Evolutionary conservation across 2,797 vertebrate genomes (phyloP).

Genomic region (Acomys russatus): DNA sequence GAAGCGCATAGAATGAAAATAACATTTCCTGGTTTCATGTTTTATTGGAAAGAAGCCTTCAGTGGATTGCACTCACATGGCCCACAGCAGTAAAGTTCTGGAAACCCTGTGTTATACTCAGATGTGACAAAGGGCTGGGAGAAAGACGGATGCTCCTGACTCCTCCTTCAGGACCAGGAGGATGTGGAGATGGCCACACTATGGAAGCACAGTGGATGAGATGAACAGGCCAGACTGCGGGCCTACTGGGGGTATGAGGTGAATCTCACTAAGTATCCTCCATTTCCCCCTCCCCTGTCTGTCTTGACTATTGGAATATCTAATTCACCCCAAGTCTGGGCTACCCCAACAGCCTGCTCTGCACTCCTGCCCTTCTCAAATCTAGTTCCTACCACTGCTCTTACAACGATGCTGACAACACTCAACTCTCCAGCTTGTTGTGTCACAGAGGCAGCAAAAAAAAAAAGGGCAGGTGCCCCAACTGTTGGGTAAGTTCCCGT

Average conservation of each 20-base stretch:
- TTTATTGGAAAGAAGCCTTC: slow-evolving; percentile 85
- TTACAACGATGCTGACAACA: not conserved
- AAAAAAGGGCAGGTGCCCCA: not conserved
- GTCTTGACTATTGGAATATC: not conserved
- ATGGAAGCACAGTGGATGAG: not conserved
- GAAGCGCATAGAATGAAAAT: slow-evolving; percentile 77
- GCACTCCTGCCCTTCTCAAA: not conserved
- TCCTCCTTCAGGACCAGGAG: not conserved
- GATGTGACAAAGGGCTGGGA: slow-evolving; percentile 28
- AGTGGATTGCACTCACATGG: slow-evolving; percentile 86
- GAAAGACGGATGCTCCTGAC: not conserved
- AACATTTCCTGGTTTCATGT: slow-evolving; percentile 86
- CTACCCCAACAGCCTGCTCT: not conserved
- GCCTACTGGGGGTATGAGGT: not conserved
- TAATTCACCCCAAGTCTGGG: not conserved
- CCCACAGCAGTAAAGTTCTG: slow-evolving; percentile 64
- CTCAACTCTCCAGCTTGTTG: not conserved
- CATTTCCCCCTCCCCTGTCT: not conserved
- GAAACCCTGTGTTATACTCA: slow-evolving; percentile 66
- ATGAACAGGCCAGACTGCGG: not conserved
- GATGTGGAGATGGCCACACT: not conserved
- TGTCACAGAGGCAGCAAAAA: not conserved
- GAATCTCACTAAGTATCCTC: not conserved
- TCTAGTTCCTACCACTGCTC: not conserved
- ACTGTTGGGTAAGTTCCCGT: fast-evolving